phyloP scores from a whole-genome alignment of 2,797 vertebrate genomes.

The Craterocephalus amniculus region DNA sequence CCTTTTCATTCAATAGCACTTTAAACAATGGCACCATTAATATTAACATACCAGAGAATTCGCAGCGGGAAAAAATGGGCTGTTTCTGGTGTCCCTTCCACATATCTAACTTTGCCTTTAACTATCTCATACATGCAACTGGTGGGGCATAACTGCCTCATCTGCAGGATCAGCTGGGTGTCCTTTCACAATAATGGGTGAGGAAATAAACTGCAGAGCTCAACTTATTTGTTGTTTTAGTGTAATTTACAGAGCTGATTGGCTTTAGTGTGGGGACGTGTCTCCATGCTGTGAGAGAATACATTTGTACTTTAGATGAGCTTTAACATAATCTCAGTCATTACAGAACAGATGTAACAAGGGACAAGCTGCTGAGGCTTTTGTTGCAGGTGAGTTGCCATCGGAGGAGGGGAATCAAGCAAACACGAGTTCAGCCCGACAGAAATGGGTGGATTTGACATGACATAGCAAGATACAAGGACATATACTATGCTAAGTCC shows the following conservation, averaged over 20 bases:
- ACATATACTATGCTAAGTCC: conserved; percentile 4
- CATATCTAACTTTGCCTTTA: conserved; percentile 5
- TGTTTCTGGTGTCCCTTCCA: conserved; percentile 25
- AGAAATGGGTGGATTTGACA: neutral
- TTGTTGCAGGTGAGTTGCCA: conserved; percentile 53
- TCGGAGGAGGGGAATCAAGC: conserved; percentile 28
- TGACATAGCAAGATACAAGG: conserved; percentile 1
- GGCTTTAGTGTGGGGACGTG: conserved; percentile 40
- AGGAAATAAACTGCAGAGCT: conserved; percentile 49
- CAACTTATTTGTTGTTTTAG: conserved; percentile 39
- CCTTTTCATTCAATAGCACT: conserved; percentile 61
- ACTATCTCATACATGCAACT: neutral
- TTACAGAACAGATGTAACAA: conserved; percentile 63
- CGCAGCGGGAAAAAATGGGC: conserved; percentile 25
- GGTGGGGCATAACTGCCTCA: conserved; percentile 27
- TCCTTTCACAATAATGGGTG: conserved; percentile 50
- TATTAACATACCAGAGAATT: conserved; percentile 51
- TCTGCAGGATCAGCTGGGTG: conserved; percentile 48
- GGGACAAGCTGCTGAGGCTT: conserved; percentile 54
- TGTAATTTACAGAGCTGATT: conserved; percentile 51
- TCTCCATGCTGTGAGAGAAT: conserved; percentile 33
- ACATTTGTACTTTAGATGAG: conserved; percentile 65
- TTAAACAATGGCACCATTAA: conserved; percentile 53
- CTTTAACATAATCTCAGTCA: conserved; percentile 66
- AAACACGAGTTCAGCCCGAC: conserved; percentile 25